These are phyloP conservation scores for Tautogolabrus adspersus DNA, from an alignment of 2,113 vertebrate genomes.

Conservation along the genomic window DNA sequence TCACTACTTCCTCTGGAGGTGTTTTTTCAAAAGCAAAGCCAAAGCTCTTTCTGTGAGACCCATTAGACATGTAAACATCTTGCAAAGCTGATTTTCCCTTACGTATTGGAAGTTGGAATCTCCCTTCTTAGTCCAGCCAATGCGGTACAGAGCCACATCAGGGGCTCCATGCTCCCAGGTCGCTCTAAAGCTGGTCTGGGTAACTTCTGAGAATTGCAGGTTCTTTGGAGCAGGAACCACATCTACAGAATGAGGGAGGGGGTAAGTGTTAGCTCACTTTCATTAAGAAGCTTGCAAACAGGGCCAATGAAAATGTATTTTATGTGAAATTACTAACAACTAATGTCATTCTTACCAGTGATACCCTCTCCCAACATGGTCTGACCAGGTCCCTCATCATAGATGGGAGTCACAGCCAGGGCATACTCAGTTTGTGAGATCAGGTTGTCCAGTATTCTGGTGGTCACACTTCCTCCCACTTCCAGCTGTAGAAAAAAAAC, in stretches of 20 bases:
- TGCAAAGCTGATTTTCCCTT: constrained; percentile 57
- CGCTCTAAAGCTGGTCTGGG: constrained; percentile 89
- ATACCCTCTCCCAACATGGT: constrained; percentile 84
- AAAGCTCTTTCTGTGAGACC: constrained; percentile 7
- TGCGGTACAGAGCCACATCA: constrained; percentile 95
- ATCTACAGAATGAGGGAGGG: constrained; percentile 60
- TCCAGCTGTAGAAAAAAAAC: constrained; percentile 85
- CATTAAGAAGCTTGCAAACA: neutral
- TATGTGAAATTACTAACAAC: neutral
- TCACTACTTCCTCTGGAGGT: constrained; percentile 11
- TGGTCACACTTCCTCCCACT: constrained; percentile 86
- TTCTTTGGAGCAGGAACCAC: constrained; percentile 93
- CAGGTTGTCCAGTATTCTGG: constrained; percentile 86
- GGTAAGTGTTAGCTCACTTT: neutral
- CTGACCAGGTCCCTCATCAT: constrained; percentile 87
- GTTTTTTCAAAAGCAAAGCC: constrained; percentile 15
- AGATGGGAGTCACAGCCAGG: constrained; percentile 89
- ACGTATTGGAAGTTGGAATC: constrained; percentile 77
- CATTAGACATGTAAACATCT: constrained; percentile 26
- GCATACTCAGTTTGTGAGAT: constrained; percentile 91
- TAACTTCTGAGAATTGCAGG: constrained; percentile 89
- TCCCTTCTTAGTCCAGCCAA: constrained; percentile 89
- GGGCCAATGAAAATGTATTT: neutral
- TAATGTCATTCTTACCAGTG: constrained; percentile 85
- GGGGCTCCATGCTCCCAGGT: constrained; percentile 95